Evolutionary conservation across 2,888 invertebrate genomes (phyloP).

Genomic region (Chloroclysta siterata): DNA sequence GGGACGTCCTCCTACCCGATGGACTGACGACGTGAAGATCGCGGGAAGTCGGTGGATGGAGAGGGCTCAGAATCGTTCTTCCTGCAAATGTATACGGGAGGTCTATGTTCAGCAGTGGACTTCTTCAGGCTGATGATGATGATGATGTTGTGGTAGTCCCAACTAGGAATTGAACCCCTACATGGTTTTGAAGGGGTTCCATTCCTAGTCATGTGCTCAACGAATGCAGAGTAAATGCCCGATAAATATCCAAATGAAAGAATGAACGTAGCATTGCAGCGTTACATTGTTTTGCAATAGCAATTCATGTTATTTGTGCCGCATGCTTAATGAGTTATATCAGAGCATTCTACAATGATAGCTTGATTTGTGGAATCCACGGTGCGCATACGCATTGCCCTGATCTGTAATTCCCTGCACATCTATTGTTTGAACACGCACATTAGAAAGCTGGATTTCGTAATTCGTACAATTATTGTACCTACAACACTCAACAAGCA

Average conservation of each 20-base stretch:
- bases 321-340: constrained; percentile 16
- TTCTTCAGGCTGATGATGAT: too few relatives aligned
- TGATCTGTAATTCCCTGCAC: constrained; percentile 20
- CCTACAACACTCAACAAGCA: neutral
- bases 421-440: constrained; percentile 16
- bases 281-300: constrained; percentile 25
- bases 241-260: neutral
- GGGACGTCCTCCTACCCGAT: too few relatives aligned
- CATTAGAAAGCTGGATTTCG: constrained; percentile 17
- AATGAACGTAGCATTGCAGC: neutral
- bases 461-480: constrained; percentile 5
- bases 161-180: too few relatives aligned
- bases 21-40: too few relatives aligned
- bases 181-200: too few relatives aligned
- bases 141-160: too few relatives aligned
- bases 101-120: too few relatives aligned
- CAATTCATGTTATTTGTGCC: constrained; percentile 29
- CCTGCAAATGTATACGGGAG: too few relatives aligned
- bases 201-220: too few relatives aligned
- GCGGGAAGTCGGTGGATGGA: too few relatives aligned
- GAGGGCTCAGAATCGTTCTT: too few relatives aligned
- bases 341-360: constrained; percentile 18
- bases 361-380: constrained; percentile 14
- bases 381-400: constrained; percentile 3
- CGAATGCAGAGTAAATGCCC: too few relatives aligned